Evolutionary conservation across 2,888 invertebrate genomes (phyloP).

Genomic region (Ichneumoninae sp.): DNA sequence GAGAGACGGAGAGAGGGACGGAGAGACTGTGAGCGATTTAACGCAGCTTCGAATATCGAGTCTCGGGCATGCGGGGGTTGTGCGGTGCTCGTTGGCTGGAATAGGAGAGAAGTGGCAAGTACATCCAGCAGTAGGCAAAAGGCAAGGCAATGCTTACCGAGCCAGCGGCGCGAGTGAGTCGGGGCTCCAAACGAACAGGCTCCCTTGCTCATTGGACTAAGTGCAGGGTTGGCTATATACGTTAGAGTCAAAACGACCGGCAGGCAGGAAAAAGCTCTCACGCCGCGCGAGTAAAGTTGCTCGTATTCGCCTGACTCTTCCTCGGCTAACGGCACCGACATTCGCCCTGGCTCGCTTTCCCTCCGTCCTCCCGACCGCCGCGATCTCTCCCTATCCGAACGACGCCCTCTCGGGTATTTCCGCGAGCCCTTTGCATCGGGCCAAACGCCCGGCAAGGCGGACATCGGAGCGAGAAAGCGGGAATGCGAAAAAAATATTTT

Average conservation of each 20-base stretch:
- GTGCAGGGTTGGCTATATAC: slow-evolving; percentile 53
- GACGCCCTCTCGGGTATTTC: slow-evolving; percentile 45
- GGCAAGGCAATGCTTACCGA: slow-evolving; percentile 32
- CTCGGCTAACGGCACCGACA: slow-evolving; percentile 54
- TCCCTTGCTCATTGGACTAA: slow-evolving; percentile 64
- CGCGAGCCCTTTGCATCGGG: slow-evolving; percentile 30
- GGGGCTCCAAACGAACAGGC: slow-evolving; percentile 38
- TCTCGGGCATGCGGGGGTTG: slow-evolving; percentile 26
- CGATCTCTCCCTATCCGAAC: too few species aligned
- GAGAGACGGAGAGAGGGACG: neutral
- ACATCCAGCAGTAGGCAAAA: slow-evolving; percentile 47
- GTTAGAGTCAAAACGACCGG: slow-evolving; percentile 55
- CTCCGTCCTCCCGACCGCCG: neutral
- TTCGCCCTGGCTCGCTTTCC: too few species aligned
- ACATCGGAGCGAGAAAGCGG: slow-evolving; percentile 43
- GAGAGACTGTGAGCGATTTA: slow-evolving; percentile 43
- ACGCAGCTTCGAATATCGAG: slow-evolving; percentile 65
- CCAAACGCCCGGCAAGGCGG: slow-evolving; percentile 46
- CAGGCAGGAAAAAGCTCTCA: slow-evolving; percentile 67
- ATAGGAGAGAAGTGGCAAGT: slow-evolving; percentile 53
- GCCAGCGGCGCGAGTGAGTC: slow-evolving; percentile 33
- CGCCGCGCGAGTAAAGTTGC: slow-evolving; percentile 63
- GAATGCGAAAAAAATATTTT: slow-evolving; percentile 48
- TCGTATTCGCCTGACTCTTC: slow-evolving; percentile 66
- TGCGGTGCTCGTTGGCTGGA: slow-evolving; percentile 16